A percentile compares a stretch with the other conserved stretches of the same genome.
phyloP scores from a whole-genome alignment of 2,113 vertebrate genomes.

The Phocoena phocoena region DNA sequence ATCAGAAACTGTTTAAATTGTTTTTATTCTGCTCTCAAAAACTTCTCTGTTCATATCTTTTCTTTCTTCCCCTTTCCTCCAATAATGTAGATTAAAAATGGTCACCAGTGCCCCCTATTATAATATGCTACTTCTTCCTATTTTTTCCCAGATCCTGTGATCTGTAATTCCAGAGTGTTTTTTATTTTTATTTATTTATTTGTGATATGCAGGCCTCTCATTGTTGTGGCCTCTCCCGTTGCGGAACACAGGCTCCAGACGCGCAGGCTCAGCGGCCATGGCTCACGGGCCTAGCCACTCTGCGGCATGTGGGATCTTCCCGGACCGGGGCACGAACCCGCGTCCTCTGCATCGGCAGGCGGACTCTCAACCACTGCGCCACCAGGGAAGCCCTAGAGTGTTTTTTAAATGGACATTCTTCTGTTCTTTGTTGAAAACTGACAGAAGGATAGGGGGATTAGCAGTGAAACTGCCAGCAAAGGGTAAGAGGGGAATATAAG shows the following conservation, averaged over 20 bases:
- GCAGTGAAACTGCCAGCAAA: neutral
- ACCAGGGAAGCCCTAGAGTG: no score
- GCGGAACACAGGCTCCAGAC: no score
- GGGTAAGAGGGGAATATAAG: neutral
- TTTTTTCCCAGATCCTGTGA: constrained; percentile 3
- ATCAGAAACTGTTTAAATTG: neutral
- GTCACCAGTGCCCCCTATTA: neutral
- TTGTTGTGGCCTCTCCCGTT: no score
- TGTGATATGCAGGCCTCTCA: no score
- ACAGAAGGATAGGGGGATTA: neutral
- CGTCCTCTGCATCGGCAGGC: no score
- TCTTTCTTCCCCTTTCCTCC: neutral
- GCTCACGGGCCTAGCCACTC: no score
- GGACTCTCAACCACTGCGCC: no score
- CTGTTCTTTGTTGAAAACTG: constrained; percentile 20
- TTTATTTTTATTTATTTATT: neutral
- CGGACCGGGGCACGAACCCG: fast-evolving
- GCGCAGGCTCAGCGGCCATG: no score
- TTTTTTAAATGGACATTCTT: constrained; percentile 5
- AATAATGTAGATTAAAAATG: neutral
- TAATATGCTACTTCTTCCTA: neutral
- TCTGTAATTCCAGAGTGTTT: constrained; percentile 21
- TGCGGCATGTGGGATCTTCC: no score
- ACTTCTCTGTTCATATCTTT: neutral
- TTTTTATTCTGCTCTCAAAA: neutral